Evolutionary conservation across 2,113 vertebrate species (phyloP).

Genomic region (Ophthalmolycus amberensis): DNA sequence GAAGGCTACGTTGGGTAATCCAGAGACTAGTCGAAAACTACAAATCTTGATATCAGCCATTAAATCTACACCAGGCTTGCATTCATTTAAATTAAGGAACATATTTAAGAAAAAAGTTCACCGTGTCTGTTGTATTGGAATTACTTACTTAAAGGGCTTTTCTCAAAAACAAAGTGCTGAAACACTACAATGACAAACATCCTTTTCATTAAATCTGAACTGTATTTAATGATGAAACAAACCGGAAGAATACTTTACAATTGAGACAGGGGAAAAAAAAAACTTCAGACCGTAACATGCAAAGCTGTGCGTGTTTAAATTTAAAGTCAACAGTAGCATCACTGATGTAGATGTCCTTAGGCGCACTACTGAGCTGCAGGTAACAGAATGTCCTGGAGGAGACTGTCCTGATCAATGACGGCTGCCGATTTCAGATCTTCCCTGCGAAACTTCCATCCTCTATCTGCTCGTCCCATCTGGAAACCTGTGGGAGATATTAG

Average conservation of each 20-base stretch:
- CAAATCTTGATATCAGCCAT: neutral
- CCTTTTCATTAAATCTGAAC: slow-evolving; percentile 14
- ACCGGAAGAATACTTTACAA: slow-evolving; percentile 5
- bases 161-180: neutral
- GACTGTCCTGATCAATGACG: slow-evolving; percentile 2
- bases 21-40: neutral
- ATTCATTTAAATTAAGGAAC: neutral
- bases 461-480: slow-evolving; percentile 82
- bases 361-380: slow-evolving; percentile 42
- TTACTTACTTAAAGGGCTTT: too few species aligned
- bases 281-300: slow-evolving; percentile 30
- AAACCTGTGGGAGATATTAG: slow-evolving; percentile 70
- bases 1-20: neutral
- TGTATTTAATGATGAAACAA: slow-evolving; percentile 54
- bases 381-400: slow-evolving; percentile 43
- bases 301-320: slow-evolving; percentile 65
- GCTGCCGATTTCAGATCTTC: slow-evolving; percentile 73
- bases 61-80: neutral
- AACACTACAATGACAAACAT: neutral
- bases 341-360: slow-evolving; percentile 38
- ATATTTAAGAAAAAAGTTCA: neutral
- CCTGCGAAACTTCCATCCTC: slow-evolving; percentile 82
- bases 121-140: too few species aligned
- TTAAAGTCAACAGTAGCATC: slow-evolving; percentile 41
- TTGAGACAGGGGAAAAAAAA: neutral